Evolutionary conservation across 2,888 invertebrate genomes (phyloP).

Genomic region (Crematogaster levior): DNA sequence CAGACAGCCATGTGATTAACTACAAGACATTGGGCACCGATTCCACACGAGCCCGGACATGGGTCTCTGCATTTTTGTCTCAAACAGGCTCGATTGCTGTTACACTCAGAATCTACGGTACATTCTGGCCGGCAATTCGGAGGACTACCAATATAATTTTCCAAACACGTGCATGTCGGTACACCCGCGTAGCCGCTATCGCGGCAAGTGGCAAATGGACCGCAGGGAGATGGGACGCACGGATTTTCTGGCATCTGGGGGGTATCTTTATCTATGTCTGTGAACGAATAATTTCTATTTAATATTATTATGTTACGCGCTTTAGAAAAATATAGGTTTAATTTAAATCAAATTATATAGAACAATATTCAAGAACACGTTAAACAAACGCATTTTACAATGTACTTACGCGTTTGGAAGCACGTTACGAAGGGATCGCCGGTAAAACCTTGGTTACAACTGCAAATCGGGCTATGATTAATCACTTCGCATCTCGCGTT

Average conservation of each 20-base stretch:
- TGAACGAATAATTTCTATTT: slow-evolving; percentile 11
- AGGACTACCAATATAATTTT: slow-evolving; percentile 85
- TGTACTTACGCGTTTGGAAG: slow-evolving; percentile 53
- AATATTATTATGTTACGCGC: neutral
- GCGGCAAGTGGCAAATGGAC: slow-evolving; percentile 93
- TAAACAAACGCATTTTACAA: neutral
- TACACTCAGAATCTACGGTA: slow-evolving; percentile 85
- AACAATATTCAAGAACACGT: neutral
- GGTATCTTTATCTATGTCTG: slow-evolving; percentile 19
- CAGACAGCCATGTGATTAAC: slow-evolving; percentile 87
- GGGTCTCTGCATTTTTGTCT: slow-evolving; percentile 86
- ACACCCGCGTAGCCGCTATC: slow-evolving; percentile 89
- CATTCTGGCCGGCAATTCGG: slow-evolving; percentile 86
- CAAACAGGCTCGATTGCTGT: slow-evolving; percentile 86
- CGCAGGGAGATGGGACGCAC: slow-evolving; percentile 93
- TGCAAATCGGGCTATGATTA: slow-evolving; percentile 90
- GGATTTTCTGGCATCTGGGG: slow-evolving; percentile 86
- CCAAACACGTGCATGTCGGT: slow-evolving; percentile 87
- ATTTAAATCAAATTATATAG: neutral
- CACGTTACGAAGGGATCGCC: slow-evolving; percentile 88
- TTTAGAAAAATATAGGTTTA: neutral
- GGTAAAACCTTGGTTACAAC: slow-evolving; percentile 88
- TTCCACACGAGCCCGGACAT: slow-evolving; percentile 86
- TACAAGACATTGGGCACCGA: slow-evolving; percentile 86
- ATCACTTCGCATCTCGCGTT: slow-evolving; percentile 88